Base-by-base conservation (phyloP, 2,888 invertebrate species). In the Caenorhabditis auriculariae region DNA sequence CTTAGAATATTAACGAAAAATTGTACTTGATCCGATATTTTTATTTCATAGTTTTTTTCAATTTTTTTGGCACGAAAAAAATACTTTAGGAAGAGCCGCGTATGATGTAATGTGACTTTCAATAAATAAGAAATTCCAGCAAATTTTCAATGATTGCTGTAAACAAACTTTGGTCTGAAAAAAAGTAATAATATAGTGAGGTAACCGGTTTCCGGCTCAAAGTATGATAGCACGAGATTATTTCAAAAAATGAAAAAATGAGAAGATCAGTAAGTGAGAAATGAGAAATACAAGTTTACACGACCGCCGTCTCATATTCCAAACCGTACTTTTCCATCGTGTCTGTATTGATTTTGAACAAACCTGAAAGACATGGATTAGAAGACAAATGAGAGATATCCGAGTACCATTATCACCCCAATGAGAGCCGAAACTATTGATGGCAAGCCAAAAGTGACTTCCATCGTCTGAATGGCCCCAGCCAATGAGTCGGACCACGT, bases 331-430 rank as follows among this genome's bases (percentile, higher is more conserved):
- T 67, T 53, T 79, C 79, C 66, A 79, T 72, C 28, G 74, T 63
- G 26, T 74, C 64, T 12, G 77, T 74, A 53, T 79, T 80, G 56
- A 79, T 76, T 60, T 69, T 71, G 74, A 79, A 79, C 7, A 76
- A 49, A 2, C 79, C 78, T 74, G 53, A 49, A 74, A 61, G 24
- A 9, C 26, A 44, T 24, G 9, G 19, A 24, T 26, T 17, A 29
- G 28, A 42, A 50, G 28, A 35, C 26, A 38, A 48, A 50, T 24
- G 12, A 9, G 3, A 35, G 24, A 47, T n/a, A 26, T 23, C 7
- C 44, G 28, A 55, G 54, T 27, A 77, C 77, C 78, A 44, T 74
- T 76, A 54, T 79, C 79, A 29, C 79, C 79, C 79, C 79, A 79
- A 44, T 79, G 74, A 7, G 55, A 54, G 15, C 79, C 79, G 52